Evolutionary conservation across 2,888 invertebrate species (phyloP).

Genomic region (Calameuta pallipes): DNA sequence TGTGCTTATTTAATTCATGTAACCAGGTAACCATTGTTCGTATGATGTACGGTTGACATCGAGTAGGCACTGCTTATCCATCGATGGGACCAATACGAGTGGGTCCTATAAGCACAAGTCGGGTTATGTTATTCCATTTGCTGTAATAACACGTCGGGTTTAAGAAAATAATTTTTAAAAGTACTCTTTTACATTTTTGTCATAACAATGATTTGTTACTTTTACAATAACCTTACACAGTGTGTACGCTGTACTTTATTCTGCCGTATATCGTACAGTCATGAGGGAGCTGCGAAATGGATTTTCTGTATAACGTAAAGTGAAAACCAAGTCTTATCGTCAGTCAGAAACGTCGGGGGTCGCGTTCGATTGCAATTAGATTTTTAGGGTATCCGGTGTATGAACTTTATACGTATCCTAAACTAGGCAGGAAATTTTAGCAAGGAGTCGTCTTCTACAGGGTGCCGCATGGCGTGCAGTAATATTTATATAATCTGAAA

Average conservation of each 20-base stretch:
- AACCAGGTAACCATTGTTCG: not conserved
- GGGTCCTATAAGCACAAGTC: not conserved
- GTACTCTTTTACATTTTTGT: not conserved
- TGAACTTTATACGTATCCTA: not conserved
- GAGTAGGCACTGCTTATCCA: not conserved
- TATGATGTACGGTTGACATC: not conserved
- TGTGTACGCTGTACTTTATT: not conserved
- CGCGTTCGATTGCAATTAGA: not conserved
- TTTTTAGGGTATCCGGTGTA: not conserved
- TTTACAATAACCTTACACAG: not conserved
- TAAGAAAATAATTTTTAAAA: not conserved
- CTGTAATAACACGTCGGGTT: not conserved
- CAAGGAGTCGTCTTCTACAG: not conserved
- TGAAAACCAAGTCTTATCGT: not conserved
- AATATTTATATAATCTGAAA: conserved; percentile 1
- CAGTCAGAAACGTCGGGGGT: not conserved
- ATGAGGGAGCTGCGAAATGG: too few relatives aligned
- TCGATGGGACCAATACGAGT: not conserved
- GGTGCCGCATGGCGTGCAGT: not conserved
- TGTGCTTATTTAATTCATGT: not conserved
- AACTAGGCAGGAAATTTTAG: not conserved
- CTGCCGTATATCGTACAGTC: not conserved
- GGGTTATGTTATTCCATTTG: not conserved
- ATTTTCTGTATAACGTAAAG: too few relatives aligned
- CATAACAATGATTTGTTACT: not conserved